Evolutionary conservation across 2,888 invertebrate species (phyloP).

Genomic region (Aphodius sticticus): DNA sequence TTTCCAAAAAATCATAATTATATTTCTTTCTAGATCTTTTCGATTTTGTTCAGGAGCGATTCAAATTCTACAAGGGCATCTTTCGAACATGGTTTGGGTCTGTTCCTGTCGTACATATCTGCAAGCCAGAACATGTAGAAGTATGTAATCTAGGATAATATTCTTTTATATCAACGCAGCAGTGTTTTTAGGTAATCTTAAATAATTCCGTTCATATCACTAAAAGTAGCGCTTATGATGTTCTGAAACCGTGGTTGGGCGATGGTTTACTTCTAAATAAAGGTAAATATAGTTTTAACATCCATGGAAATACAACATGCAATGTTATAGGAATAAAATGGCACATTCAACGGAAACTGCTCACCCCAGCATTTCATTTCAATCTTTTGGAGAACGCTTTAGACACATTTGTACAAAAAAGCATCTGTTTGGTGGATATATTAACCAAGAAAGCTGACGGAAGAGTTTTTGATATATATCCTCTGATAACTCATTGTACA

Average conservation of each 20-base stretch:
- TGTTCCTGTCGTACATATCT: constrained; percentile 24
- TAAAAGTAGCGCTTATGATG: constrained; percentile 45
- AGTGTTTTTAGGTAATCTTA: constrained; percentile 43
- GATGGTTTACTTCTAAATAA: constrained; percentile 46
- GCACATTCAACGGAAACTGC: constrained; percentile 47
- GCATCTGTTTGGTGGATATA: constrained; percentile 44
- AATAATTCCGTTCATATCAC: constrained; percentile 43
- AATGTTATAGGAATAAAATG: constrained; percentile 43
- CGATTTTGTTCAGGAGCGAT: constrained; percentile 16
- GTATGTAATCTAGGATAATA: constrained; percentile 12
- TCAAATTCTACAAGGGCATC: not conserved
- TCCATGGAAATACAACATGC: not conserved
- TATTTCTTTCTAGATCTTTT: constrained; percentile 28
- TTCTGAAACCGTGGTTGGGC: constrained; percentile 46
- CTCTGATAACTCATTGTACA: constrained; percentile 65
- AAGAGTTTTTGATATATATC: constrained; percentile 58
- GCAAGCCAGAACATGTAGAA: constrained; percentile 28
- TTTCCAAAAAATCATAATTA: not conserved
- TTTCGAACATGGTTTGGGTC: constrained; percentile 27
- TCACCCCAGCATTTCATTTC: constrained; percentile 54
- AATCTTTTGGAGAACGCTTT: constrained; percentile 50
- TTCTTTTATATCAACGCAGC: not conserved
- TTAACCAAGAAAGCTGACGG: constrained; percentile 54
- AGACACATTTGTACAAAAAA: constrained; percentile 49
- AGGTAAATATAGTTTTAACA: not conserved